A percentile compares a stretch with the other conserved stretches of the same genome.
Conservation (phyloP, 2,113 vertebrate species). For the Formicarius rufipectus region DNA sequence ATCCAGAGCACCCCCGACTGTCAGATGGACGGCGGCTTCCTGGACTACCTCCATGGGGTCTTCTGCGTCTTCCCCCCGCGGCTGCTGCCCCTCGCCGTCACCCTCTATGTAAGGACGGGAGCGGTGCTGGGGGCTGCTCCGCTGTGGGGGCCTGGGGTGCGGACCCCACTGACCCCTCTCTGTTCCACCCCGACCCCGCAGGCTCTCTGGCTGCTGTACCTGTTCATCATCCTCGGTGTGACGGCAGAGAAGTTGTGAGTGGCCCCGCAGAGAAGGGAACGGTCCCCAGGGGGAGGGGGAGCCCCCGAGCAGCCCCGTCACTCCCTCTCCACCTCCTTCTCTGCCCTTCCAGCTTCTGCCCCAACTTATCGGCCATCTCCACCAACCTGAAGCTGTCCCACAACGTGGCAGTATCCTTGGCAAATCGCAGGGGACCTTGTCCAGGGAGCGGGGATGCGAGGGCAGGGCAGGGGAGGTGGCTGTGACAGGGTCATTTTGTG, state of each 20-base stretch:
- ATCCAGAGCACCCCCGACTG: constrained; percentile 86
- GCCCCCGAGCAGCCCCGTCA: neutral
- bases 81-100: constrained; percentile 84
- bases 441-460: too few species aligned
- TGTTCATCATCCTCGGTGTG: constrained; percentile 81
- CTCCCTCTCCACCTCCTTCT: neutral
- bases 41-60: constrained; percentile 82
- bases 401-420: constrained; percentile 97
- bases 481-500: accelerated
- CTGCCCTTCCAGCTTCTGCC: constrained; percentile 86
- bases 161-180: neutral
- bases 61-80: constrained; percentile 83
- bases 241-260: constrained; percentile 87
- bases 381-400: constrained; percentile 87
- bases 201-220: constrained; percentile 81
- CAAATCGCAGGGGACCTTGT: accelerated
- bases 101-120: constrained; percentile 73
- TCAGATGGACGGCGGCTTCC: constrained; percentile 74
- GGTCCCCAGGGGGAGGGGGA: neutral
- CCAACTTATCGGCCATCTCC: constrained; percentile 92
- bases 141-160: accelerated
- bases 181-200: neutral
- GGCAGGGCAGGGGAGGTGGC: neutral
- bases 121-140: accelerated
- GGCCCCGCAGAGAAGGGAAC: accelerated